Evolutionary conservation across 2,888 invertebrate species (phyloP).

Genomic region (Lobophora halterata): DNA sequence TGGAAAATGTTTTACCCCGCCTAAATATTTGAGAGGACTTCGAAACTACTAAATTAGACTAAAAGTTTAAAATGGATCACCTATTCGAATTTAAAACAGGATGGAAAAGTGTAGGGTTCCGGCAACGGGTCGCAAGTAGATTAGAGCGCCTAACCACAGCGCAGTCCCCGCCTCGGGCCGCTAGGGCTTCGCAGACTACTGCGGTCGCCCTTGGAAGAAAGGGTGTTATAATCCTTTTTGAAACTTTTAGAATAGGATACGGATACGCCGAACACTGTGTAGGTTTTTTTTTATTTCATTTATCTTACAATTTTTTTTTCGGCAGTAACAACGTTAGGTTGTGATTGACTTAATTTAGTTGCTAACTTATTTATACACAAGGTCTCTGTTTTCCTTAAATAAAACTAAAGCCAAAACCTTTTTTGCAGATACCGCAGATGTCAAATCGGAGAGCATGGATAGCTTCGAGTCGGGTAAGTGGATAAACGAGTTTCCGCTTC

Average conservation of each 20-base stretch:
- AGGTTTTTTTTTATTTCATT: too few species aligned
- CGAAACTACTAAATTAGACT: constrained; percentile 63
- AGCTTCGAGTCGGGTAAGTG: constrained; percentile 73
- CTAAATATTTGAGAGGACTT: constrained; percentile 34
- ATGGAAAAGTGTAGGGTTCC: constrained; percentile 58
- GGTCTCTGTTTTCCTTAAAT: too few species aligned
- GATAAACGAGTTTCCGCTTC: constrained; percentile 29
- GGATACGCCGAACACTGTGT: neutral
- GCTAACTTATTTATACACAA: constrained; percentile 1
- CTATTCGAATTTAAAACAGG: constrained; percentile 70
- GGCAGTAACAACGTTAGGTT: too few species aligned
- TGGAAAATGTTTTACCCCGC: constrained; percentile 32
- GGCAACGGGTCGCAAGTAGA: constrained; percentile 54
- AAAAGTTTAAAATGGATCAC: constrained; percentile 74
- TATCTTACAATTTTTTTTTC: too few species aligned
- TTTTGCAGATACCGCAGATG: constrained; percentile 68
- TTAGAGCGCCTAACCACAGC: constrained; percentile 62
- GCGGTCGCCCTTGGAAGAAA: constrained; percentile 41
- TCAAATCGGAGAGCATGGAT: constrained; percentile 75
- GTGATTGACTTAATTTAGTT: constrained; percentile 3
- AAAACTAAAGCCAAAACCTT: constrained; percentile 24
- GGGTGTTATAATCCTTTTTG: constrained; percentile 23
- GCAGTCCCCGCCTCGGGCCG: constrained; percentile 52
- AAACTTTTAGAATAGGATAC: constrained; percentile 19
- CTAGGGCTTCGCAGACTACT: constrained; percentile 37